Percentiles rank a stretch among this genome's conserved stretches.
phyloP scores from a whole-genome alignment of 2,888 invertebrate genomes.

The Colletes collaris region DNA sequence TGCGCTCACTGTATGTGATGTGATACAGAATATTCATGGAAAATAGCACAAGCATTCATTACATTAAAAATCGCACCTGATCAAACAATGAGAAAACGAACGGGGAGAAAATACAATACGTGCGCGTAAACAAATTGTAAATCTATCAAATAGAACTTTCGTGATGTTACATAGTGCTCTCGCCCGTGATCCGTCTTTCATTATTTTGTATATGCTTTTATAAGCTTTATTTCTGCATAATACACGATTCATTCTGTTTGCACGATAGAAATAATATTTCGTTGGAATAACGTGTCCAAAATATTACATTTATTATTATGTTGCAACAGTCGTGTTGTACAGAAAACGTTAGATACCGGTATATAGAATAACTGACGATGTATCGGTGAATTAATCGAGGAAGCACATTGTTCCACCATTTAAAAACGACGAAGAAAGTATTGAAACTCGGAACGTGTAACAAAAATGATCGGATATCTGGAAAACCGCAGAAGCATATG shows the following conservation, averaged over 20 bases:
- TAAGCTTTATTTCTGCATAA: constrained; percentile 44
- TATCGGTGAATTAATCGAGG: no score
- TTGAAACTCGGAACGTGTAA: no score
- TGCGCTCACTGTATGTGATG: constrained; percentile 3
- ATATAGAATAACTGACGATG: background rate
- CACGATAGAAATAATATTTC: constrained; percentile 17
- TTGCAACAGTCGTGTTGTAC: background rate
- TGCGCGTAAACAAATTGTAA: constrained; percentile 58
- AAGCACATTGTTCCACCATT: no score
- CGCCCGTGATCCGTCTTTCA: constrained; percentile 53
- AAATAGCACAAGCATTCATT: constrained; percentile 54
- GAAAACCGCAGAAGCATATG: no score
- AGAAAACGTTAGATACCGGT: background rate
- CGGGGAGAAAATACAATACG: constrained; percentile 55
- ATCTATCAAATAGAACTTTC: constrained; percentile 53
- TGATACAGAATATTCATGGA: constrained; percentile 45
- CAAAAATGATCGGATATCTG: no score
- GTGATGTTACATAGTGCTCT: constrained; percentile 54
- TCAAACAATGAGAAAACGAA: constrained; percentile 56
- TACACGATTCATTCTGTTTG: constrained; percentile 5
- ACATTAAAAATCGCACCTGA: constrained; percentile 63
- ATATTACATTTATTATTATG: background rate
- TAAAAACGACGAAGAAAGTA: no score
- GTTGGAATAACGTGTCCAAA: background rate
- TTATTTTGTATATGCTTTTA: constrained; percentile 55